Base-by-base conservation (phyloP, 2,113 vertebrate species). In the Lontra canadensis region DNA sequence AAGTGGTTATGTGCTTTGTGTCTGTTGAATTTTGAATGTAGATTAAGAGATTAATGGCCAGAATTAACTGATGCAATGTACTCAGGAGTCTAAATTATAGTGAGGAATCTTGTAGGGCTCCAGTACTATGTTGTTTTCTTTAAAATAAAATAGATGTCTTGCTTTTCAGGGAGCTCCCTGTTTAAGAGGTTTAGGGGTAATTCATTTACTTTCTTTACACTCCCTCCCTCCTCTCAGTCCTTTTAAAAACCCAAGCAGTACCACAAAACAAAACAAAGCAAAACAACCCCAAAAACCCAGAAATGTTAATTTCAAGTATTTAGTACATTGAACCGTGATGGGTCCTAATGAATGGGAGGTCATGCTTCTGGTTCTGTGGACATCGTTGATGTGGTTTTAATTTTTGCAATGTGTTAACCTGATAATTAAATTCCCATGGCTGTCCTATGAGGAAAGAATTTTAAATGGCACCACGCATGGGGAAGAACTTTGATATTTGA, bases 11-110 rank as follows among this genome's bases (percentile, higher is more conserved):
- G 49, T 95, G 36, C 26, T 89, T 94, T 95, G 73, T 94, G 86
- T 90, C 93, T 96, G 67, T 88, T 84, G 90, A 87, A 91, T 85
- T 97, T 83, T 81, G 74, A 95, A 98, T 96, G 91, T 94, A 76
- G 71, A 92, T 97, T 73, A 92, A 97, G 87, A 92, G 89, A 92
- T 34, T 78, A 29, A 59, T 73, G 65, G 21, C 71, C 79, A 69
- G 95, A 94, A 89, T 96, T 93, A 90, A 81, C 89, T 90, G 52
- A 36, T 81, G 26, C 83, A 65, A 6, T 92, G 34, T 47, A n/a
- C 84, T 80, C 18, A 63, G 31, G 73, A 87, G 57, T 96, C 71
- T 82, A 81, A 59, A 39, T 92, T 42, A 34, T 17, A 69, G 39
- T 52, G 83, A 85, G n/a, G 23, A 63, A 57, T 69, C 61, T 90